A percentile compares a stretch with the other conserved stretches of the same genome.
Conservation (phyloP, 2,888 invertebrate genomes). For the Cactoblastis cactorum region DNA sequence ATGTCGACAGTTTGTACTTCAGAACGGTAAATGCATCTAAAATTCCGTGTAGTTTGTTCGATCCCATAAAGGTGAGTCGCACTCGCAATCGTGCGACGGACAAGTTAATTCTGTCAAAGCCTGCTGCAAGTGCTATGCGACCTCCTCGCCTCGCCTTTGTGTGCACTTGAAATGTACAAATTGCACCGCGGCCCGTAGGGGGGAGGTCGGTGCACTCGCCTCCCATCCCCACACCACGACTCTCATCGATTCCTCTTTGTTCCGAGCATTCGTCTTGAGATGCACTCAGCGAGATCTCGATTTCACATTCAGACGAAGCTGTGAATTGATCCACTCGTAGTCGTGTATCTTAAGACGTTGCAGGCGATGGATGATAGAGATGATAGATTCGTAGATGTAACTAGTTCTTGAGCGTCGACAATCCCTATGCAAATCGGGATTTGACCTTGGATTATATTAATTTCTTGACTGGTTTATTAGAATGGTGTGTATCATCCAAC, state of each 20-base stretch:
- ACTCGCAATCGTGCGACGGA: constrained; percentile 59
- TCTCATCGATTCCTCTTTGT: constrained; percentile 77
- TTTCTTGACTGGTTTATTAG: too few relatives aligned
- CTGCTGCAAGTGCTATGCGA: constrained; percentile 45
- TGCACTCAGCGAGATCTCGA: constrained; percentile 66
- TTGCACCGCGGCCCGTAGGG: constrained; percentile 69
- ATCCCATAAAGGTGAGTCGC: constrained; percentile 68
- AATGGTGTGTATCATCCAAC: too few relatives aligned
- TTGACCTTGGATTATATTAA: constrained; percentile 22
- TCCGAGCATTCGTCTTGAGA: constrained; percentile 73
- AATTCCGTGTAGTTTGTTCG: constrained; percentile 45
- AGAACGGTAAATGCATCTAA: constrained; percentile 33
- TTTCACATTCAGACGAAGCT: constrained; percentile 60
- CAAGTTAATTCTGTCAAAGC: constrained; percentile 79
- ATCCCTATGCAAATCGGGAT: constrained; percentile 24
- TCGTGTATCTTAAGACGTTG: constrained; percentile 33
- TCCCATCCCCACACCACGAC: constrained; percentile 56
- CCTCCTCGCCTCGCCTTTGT: constrained; percentile 75
- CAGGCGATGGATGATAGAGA: constrained; percentile 26
- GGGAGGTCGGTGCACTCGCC: constrained; percentile 69
- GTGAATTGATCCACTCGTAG: constrained; percentile 41
- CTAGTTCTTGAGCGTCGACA: constrained; percentile 31
- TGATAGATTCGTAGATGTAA: constrained; percentile 33
- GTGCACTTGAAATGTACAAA: constrained; percentile 79
- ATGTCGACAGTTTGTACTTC: constrained; percentile 2